Base-by-base conservation (phyloP, 2,797 vertebrate species). In the Mergus octosetaceus region DNA sequence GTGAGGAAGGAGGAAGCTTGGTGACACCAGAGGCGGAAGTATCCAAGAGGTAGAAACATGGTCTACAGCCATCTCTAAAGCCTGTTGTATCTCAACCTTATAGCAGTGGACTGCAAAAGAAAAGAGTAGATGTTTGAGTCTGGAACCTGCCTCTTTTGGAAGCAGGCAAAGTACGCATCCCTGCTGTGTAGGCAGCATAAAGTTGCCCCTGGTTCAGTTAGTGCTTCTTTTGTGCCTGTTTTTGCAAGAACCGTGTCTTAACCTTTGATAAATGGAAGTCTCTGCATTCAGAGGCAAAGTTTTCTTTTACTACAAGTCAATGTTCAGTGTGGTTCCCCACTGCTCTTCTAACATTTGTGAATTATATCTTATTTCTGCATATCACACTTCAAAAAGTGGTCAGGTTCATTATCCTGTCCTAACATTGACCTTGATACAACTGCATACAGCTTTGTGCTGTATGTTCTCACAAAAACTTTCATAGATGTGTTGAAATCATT, bases 381-480 rank as follows among this genome's bases (percentile, higher is more conserved):
- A 41, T 2, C 13, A 49, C 12, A 9, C 14, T 86, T 70, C 13
- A 65, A 45, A 36, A 54, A 77, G 6, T 15, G 12, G 27, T n/a
- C 41, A 34, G 39, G 28, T 1, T 53, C 62, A 27, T 7, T 58
- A 49, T 49, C 24, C 8, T 16, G 62, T 10, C 41, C 57, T 36
- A 9, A 1, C 2, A 0, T 21, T 69, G 36, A n/a, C 47, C 57
- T 76, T 60, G 36, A 28, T 66, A 56, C 6, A 64, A 47, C 11
- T 64, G 34, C 13, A 30, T 14, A 14, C 3, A 56, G 2, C 0
- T 2, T 3, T 43, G 21, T 27, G 34, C 43, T 64, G 18, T 10
- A 11, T 5, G 7, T 64, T 68, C 74, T 72, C 57, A 24, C 11
- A 28, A 34, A 47, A 27, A 21, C 47, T 74, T 90, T 43, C 49